Evolutionary conservation across 1,140 invertebrate species (phyloP).

Genomic region (Sitophilus oryzae): DNA sequence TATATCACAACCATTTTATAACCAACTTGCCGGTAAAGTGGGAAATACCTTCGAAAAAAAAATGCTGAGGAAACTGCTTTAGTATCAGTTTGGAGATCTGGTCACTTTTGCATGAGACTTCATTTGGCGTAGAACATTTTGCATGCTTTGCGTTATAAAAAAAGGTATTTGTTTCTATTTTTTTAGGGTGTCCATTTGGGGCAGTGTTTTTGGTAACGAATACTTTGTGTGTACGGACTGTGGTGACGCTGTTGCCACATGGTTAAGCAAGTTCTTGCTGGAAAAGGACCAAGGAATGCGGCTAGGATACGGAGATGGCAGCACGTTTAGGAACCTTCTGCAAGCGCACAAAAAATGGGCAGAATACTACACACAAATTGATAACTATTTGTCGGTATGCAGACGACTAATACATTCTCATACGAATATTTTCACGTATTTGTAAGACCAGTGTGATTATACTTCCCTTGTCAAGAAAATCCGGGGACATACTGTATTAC

Average conservation of each 20-base stretch:
- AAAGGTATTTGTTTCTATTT: not conserved
- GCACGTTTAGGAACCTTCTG: constrained; percentile 22
- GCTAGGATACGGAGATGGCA: constrained; percentile 51
- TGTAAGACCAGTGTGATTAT: no score
- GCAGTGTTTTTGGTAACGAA: constrained; percentile 14
- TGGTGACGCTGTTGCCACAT: constrained; percentile 53
- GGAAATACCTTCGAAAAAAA: no score
- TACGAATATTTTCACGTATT: no score
- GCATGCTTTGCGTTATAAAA: no score
- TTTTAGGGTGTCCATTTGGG: constrained; percentile 9
- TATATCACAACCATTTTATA: not conserved
- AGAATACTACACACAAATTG: constrained; percentile 22
- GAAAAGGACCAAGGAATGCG: constrained; percentile 49
- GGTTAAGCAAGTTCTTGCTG: constrained; percentile 53
- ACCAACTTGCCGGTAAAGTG: not conserved
- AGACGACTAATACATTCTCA: not conserved
- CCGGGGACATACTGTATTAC: no score
- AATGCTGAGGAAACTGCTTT: no score
- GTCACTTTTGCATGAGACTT: not conserved
- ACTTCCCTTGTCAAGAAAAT: no score
- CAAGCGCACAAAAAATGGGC: constrained; percentile 16
- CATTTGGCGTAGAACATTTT: no score
- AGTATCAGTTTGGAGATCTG: constrained; percentile 2
- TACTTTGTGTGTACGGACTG: constrained; percentile 47
- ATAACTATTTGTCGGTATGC: constrained; percentile 18